Evolutionary conservation across 2,113 vertebrate species (phyloP).

Genomic region (Junco hyemalis): DNA sequence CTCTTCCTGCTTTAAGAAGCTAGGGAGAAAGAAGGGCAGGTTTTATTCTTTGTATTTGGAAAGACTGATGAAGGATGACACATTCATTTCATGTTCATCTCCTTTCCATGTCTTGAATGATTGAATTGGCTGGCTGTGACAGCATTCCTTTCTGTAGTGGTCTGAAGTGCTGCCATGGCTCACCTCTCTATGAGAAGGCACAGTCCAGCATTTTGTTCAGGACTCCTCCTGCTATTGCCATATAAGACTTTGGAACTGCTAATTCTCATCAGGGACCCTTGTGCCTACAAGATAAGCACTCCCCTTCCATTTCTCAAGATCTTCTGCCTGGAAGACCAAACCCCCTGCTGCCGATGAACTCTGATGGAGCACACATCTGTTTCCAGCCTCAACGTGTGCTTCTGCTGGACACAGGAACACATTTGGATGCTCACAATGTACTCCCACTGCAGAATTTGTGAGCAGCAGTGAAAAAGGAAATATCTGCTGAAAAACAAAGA

Average conservation of each 20-base stretch:
- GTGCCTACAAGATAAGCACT: neutral
- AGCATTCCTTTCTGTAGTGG: rapidly evolving
- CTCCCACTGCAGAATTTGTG: neutral
- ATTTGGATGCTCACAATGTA: neutral
- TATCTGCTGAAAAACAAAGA: neutral
- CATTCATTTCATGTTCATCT: neutral
- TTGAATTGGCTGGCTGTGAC: neutral
- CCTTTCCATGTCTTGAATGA: neutral
- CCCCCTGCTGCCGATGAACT: neutral
- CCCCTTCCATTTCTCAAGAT: neutral
- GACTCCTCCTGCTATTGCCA: neutral
- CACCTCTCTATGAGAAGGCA: neutral
- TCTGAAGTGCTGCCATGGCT: neutral
- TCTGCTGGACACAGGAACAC: neutral
- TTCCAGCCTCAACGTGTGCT: neutral
- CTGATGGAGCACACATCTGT: neutral
- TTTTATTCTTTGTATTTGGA: neutral
- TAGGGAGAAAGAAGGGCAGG: neutral
- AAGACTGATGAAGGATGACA: neutral
- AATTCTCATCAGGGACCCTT: neutral
- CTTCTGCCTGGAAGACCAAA: neutral
- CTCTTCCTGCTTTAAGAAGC: neutral
- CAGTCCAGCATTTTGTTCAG: neutral
- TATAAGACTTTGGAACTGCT: neutral
- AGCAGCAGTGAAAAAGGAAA: neutral